Base-by-base conservation (phyloP, 2,797 vertebrate genomes). In the Hippocampus kuda region DNA sequence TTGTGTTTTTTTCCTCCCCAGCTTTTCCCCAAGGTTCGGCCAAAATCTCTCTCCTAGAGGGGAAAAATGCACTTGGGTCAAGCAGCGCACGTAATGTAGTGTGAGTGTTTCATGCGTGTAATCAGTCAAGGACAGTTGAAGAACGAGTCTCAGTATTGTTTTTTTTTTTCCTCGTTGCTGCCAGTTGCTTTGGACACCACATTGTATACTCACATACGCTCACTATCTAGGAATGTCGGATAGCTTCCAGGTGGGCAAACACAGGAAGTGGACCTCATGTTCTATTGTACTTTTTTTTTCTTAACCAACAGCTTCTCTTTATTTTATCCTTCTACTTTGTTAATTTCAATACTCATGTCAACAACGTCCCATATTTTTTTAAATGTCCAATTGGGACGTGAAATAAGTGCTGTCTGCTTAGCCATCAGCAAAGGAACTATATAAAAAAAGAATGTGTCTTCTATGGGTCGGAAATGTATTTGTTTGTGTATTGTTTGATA, bases 21-120 rank as follows among this genome's bases (percentile, higher is more conserved):
- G 91, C 89, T 92, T 71, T 92, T 92, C 74, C 91, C 91, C 1
- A 92, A 91, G 82, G 82, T 88, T 57, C 86, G 89, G 3, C 88
- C 91, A 0, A 92, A 91, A 70, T 85, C 90, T 26, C 85, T 91
- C 24, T 92, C 90, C 77, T 92, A 62, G 81, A 67, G 2, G 41
- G 1, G 61, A n/a, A 63, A 10, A 12, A 41, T 41, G 10, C 20
- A 44, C 20, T 42, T 56, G 48, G 18, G 65, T 16, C 18, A 51
- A 34, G 65, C 15, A 18, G 4, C 26, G 20, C 38, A 48, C 4
- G 41, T 34, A 41, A 38, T 41, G 42, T 48, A 65, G 22, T 48
- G 42, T 65, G 9, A n/a, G 38, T 46, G 63, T 44, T 24, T 44
- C 53, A 56, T 24, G 10, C 10, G 12, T 24, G 4, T 24, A 26